phyloP scores from a whole-genome alignment of 2,797 vertebrate species.

The Spinus olivaceus region DNA sequence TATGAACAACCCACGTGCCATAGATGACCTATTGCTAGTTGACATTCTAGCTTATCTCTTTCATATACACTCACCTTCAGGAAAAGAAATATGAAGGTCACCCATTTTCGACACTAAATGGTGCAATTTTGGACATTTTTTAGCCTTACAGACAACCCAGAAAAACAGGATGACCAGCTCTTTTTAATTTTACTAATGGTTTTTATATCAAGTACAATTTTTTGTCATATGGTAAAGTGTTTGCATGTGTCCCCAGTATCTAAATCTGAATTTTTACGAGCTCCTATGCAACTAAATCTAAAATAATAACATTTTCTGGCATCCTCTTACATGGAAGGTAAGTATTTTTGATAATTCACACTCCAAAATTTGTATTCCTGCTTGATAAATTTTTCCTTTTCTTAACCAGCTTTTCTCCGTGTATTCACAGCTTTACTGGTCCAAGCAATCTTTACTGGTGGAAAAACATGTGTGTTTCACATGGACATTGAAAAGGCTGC shows the following conservation, averaged over 20 bases:
- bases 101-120: neutral
- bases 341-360: neutral
- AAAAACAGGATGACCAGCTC: neutral
- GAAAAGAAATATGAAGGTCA: neutral
- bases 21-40: neutral
- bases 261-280: neutral
- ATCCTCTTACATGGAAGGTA: neutral
- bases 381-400: neutral
- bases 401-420: neutral
- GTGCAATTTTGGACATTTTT: neutral
- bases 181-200: neutral
- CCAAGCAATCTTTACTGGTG: neutral
- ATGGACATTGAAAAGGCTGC: neutral
- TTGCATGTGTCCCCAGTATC: neutral
- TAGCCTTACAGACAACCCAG: neutral
- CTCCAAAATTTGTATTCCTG: neutral
- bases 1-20: neutral
- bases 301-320: neutral
- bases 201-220: neutral
- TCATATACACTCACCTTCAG: neutral
- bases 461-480: neutral
- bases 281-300: neutral
- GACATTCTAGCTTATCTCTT: neutral
- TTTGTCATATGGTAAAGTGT: neutral
- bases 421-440: neutral